Evolutionary conservation across 2,797 vertebrate genomes (phyloP).

Genomic region (Rhincodon typus): DNA sequence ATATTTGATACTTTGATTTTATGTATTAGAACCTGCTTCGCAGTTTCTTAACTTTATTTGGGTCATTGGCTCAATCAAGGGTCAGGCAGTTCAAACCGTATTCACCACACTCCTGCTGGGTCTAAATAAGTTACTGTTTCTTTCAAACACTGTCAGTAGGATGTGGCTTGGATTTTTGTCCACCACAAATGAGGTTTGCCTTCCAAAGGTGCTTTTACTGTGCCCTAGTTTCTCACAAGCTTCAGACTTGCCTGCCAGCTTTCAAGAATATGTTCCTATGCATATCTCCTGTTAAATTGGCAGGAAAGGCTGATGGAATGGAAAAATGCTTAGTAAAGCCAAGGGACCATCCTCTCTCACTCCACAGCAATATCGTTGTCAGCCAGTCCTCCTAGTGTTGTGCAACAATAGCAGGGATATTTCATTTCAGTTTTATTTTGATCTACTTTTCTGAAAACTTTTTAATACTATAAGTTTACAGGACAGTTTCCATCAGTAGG

Average conservation of each 20-base stretch:
- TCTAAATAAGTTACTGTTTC: neutral
- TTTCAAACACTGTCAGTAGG: neutral
- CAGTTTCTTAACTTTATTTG: neutral
- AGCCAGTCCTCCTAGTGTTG: neutral
- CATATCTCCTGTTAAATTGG: neutral
- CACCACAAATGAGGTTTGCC: neutral
- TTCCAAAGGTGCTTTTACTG: neutral
- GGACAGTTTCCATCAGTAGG: neutral
- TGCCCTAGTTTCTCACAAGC: neutral
- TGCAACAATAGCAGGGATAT: neutral
- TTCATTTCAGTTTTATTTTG: neutral
- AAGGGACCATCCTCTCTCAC: neutral
- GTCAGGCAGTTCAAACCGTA: neutral
- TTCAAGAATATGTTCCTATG: neutral
- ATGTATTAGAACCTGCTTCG: neutral
- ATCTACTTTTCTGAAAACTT: neutral
- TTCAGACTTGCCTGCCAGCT: neutral
- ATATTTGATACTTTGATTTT: neutral
- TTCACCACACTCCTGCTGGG: slow-evolving; percentile 11
- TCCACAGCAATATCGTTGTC: neutral
- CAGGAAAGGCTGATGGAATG: neutral
- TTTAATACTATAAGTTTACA: neutral
- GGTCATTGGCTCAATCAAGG: neutral
- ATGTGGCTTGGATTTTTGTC: slow-evolving; percentile 13
- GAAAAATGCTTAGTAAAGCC: neutral